Evolutionary conservation across 2,888 invertebrate genomes (phyloP), one percentile per base, ranked within the genome.

Genomic region (Desoria tigrina): DNA sequence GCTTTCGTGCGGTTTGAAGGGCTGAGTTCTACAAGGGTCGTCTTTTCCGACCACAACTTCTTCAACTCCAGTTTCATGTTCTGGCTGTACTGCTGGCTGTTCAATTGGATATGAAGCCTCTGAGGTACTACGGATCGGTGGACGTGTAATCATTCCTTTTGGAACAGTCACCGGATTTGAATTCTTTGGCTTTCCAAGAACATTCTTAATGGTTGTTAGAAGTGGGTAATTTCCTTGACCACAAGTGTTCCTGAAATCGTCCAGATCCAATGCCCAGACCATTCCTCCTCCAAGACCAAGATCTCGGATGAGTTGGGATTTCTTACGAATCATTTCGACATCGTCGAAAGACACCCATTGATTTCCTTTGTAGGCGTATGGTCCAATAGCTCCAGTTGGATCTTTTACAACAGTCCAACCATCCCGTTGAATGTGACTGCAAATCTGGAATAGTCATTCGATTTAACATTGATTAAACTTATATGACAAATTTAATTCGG

Each of bases 341-440:
- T 88, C 88, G 77, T 91, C 86, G 78, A 89, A 91, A 0, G 90
- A 87, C 0, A 89, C 88, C 91, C 91, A 92, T 78, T 91, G 90
- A 65, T 85, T 85, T 1, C 85, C 87, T 45, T 82, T 83, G 67
- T 86, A 85, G 0, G 89, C 87, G 78, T 86, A 90, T 0, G 91
- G 90, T 1, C 91, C 91, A 73, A 88, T 86, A 18, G 84, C 80
- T 1, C 85, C 86, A 73, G 84, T 77, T 0, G 84, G 81, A 75
- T 85, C 86, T 77, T 89, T 84, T 24, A 85, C 45, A 45, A 45
- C 45, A n/a, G 45, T 45, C 45, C 45, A 45, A 6, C 84, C 9
- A 86, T 84, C 0, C 84, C 84, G 83, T 18, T 6, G 58, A 56
- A 67, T 1, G 2, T 51, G 39, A 54, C 45, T 21, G 71, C 77